Evolutionary conservation across 1,140 invertebrate genomes (phyloP).

Genomic region (Aporrectodea caliginosa): DNA sequence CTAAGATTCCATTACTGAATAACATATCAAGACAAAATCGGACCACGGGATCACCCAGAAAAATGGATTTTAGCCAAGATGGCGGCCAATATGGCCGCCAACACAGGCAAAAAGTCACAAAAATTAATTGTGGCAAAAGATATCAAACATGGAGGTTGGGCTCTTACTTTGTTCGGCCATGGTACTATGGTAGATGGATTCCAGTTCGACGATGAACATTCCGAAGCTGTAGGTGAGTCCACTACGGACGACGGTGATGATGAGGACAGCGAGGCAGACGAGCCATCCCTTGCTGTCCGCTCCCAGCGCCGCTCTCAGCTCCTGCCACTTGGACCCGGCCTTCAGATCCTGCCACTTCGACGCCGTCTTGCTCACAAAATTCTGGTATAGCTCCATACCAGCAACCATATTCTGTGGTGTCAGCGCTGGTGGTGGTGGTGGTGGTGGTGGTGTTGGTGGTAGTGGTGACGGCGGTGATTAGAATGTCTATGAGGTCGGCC

Average conservation of each 20-base stretch:
- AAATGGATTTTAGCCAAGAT: too few species aligned
- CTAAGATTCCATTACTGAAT: too few species aligned
- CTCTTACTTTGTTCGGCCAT: constrained; percentile 37
- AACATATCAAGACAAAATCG: too few species aligned
- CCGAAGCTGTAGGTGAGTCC: constrained; percentile 37
- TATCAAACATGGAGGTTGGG: too few species aligned
- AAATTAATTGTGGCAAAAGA: too few species aligned
- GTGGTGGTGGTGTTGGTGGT: neutral
- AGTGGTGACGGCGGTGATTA: neutral
- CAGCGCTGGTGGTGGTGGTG: neutral
- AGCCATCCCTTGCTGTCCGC: constrained; percentile 33
- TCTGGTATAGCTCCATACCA: neutral
- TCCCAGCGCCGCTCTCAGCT: constrained; percentile 8
- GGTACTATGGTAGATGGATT: constrained; percentile 26
- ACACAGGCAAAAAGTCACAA: too few species aligned
- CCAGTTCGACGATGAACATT: constrained; percentile 34
- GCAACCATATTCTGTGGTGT: neutral
- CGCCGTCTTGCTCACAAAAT: neutral
- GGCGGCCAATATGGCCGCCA: too few species aligned
- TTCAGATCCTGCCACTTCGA: constrained; percentile 4
- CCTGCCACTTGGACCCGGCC: neutral
- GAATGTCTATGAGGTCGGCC: too few species aligned
- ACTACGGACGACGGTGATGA: constrained; percentile 34
- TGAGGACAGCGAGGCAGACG: constrained; percentile 32
- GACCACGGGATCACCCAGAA: too few species aligned